Evolutionary conservation across 2,113 vertebrate species (phyloP).

Genomic region (Cromileptes altivelis): DNA sequence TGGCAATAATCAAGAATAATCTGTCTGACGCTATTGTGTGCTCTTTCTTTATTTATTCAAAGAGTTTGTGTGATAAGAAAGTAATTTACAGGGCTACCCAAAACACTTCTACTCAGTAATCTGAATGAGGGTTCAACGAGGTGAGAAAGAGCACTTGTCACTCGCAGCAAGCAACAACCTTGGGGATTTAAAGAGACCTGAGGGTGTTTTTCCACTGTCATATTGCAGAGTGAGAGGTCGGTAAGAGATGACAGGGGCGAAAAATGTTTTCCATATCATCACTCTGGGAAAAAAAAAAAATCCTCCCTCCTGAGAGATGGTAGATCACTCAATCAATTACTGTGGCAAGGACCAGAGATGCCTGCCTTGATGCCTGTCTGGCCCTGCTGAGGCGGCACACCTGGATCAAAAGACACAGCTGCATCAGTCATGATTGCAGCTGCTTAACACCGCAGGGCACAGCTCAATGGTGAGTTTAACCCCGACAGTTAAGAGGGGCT

Average conservation of each 20-base stretch:
- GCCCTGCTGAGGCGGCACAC: conserved; percentile 47
- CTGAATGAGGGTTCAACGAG: background rate
- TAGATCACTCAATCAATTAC: conserved; percentile 63
- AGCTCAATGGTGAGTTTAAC: conserved; percentile 59
- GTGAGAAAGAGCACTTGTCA: conserved; percentile 15
- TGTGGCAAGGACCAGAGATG: conserved; percentile 31
- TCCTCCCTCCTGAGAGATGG: conserved; percentile 31
- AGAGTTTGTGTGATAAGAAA: conserved; percentile 4
- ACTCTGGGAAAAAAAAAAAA: conserved; percentile 28
- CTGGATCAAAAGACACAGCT: conserved; percentile 67
- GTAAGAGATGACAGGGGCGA: conserved; percentile 37
- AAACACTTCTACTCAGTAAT: background rate
- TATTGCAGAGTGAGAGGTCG: conserved; percentile 37
- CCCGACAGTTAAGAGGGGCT: conserved; percentile 41
- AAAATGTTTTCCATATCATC: conserved; percentile 65
- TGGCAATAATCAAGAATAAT: background rate
- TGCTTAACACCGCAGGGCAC: conserved; percentile 60
- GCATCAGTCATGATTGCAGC: conserved; percentile 59
- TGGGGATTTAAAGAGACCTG: conserved; percentile 13
- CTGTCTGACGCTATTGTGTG: background rate
- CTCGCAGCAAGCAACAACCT: conserved; percentile 10
- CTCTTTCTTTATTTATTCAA: conserved; percentile 2
- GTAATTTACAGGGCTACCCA: too few species aligned
- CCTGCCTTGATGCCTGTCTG: conserved; percentile 25
- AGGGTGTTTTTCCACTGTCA: conserved; percentile 31